These are phyloP conservation scores for Apostichopus parvimensis DNA, from an alignment of 35 echinoderm and acorn worm genomes.

Conservation along the genomic window DNA sequence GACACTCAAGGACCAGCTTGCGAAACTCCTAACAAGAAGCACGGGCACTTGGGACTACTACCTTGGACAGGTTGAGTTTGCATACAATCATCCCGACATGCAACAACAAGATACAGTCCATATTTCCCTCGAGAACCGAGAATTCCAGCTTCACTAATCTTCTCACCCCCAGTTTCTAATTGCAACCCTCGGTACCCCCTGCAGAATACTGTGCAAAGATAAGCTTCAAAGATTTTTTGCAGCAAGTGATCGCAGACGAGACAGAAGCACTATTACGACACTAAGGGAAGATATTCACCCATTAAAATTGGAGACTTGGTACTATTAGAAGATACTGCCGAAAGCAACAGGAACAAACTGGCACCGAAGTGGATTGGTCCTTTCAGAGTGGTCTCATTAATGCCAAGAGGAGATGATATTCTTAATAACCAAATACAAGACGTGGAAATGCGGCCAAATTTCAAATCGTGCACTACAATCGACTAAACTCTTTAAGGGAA, in stretches of 20 bases:
- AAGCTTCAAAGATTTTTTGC: neutral
- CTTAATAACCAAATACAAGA: no score
- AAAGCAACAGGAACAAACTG: constrained; percentile 17
- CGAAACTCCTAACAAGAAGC: neutral
- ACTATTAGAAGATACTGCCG: constrained; percentile 4
- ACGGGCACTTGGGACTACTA: neutral
- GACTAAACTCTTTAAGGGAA: no score
- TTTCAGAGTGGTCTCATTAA: neutral
- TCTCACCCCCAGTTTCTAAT: neutral
- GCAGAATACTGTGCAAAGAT: neutral
- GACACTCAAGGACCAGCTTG: neutral
- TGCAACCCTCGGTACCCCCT: neutral
- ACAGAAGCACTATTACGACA: neutral
- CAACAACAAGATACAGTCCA: neutral
- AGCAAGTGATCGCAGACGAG: neutral
- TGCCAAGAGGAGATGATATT: no score
- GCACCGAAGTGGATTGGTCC: constrained; percentile 21
- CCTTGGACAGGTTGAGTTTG: neutral
- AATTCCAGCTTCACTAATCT: neutral
- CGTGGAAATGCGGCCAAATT: no score
- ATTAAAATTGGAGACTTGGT: constrained; percentile 9
- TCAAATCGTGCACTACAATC: no score
- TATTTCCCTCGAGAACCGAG: neutral
- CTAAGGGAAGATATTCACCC: neutral
- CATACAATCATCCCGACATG: neutral